These are phyloP conservation scores for Agrochola macilenta DNA, from an alignment of 2,888 invertebrate species.

Conservation along the genomic window DNA sequence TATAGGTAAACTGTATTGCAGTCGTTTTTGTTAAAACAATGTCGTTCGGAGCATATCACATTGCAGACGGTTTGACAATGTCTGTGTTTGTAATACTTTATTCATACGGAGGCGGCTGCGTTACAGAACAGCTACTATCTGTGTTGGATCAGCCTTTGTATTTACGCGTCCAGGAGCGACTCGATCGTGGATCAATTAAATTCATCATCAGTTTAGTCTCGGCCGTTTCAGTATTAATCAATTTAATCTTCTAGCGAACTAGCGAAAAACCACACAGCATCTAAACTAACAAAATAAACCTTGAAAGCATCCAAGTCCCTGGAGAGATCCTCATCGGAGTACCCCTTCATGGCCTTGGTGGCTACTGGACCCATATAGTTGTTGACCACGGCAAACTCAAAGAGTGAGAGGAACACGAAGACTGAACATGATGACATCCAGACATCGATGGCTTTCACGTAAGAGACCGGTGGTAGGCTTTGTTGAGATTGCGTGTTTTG, in stretches of 20 bases:
- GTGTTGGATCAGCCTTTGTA: no score
- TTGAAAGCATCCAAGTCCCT: conserved; percentile 94
- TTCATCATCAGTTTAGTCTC: background rate
- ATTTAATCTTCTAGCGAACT: background rate
- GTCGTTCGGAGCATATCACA: no score
- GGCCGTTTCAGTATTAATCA: background rate
- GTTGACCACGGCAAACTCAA: conserved; percentile 97
- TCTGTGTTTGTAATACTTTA: no score
- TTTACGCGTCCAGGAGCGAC: background rate
- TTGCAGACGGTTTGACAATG: no score
- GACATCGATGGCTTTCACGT: conserved; percentile 97
- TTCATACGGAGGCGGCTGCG: no score
- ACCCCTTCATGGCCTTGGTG: conserved; percentile 97
- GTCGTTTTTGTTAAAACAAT: no score
- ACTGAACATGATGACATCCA: conserved; percentile 98
- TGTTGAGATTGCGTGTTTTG: conserved; percentile 98
- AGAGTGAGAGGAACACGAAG: conserved; percentile 96
- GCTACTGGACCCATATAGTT: conserved; percentile 97
- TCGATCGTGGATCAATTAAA: background rate
- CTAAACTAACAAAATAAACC: conserved; percentile 82
- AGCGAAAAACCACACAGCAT: conserved; percentile 48
- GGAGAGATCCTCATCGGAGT: conserved; percentile 95
- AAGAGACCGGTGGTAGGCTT: conserved; percentile 96
- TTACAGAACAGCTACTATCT: no score
- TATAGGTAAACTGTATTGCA: no score